Evolutionary conservation across 1,140 invertebrate species (phyloP), one percentile per base, ranked within the genome.

Genomic region (Trypoxylus dichotomus): DNA sequence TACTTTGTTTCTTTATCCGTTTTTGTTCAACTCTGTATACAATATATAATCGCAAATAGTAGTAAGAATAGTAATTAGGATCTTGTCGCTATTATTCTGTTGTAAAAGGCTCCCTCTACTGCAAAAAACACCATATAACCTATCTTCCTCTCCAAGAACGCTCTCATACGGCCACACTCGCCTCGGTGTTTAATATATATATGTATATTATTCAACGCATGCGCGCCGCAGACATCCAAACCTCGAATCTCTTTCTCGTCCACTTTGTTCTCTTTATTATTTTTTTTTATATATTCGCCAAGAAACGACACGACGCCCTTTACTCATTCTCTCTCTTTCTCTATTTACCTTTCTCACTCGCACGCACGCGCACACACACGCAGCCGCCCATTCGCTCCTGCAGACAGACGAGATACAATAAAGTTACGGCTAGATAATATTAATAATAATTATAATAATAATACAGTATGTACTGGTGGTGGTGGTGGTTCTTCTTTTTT

Each of bases 381-480:
- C 43, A 47, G 11, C n/a, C 43, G 43, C 43, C 7, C 13, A 3
- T 13, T 11, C 43, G 32, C 32, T 37, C 32, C 32, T n/a, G 27
- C 41, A 75, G 80, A 81, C 79, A 81, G 82, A 84, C 82, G 82
- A 42, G 81, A 79, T 80, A 82, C 81, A 81, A 77, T 79, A 81
- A 78, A 82, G 79, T 84, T 84, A 84, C 83, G 79, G 80, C 83
- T 84, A 84, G 79, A 76, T 73, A 73, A 73, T 73, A 73, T 73
- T 73, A 78, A 63, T 63, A 63, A 77, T 77, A 81, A 79, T 83
- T 81, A 83, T 83, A 82, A 83, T 83, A 82, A 83, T 83, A 84
- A 84, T 84, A 84, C 83, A 84, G 79, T 84, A 84, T 84, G 83
- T 84, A 84, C 83, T 77, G 77, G 83, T 76, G n/a, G n/a, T 78